These are phyloP conservation scores for Caenorhabditis wallacei DNA, from an alignment of 2,888 invertebrate genomes.

Conservation along the genomic window DNA sequence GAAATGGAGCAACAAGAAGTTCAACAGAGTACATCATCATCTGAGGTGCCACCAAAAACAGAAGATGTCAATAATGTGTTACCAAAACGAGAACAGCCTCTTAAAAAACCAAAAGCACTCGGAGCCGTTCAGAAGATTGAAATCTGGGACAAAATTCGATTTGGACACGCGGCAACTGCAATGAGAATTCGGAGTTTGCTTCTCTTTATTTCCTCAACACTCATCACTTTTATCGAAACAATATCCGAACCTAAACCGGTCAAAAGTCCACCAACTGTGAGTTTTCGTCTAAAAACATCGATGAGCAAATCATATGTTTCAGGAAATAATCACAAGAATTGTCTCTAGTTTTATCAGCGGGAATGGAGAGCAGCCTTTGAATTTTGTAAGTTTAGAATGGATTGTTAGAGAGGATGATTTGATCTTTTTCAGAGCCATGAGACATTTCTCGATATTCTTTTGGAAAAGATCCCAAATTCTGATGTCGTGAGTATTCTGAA, in stretches of 20 bases:
- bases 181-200: slow-evolving; percentile 31
- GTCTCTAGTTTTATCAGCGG: slow-evolving; percentile 27
- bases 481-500: slow-evolving; percentile 32
- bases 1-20: background rate
- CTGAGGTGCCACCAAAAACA: background rate
- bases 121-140: background rate
- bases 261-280: slow-evolving; percentile 18
- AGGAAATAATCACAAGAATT: slow-evolving; percentile 38
- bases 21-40: background rate
- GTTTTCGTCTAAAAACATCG: background rate
- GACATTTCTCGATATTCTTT: slow-evolving; percentile 26
- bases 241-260: slow-evolving; percentile 5
- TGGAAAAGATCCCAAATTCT: slow-evolving; percentile 11
- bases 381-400: slow-evolving; percentile 5
- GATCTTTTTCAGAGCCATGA: slow-evolving; percentile 27
- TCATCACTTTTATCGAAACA: slow-evolving; percentile 25
- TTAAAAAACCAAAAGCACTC: background rate
- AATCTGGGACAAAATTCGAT: slow-evolving; percentile 28
- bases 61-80: background rate
- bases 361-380: slow-evolving; percentile 13
- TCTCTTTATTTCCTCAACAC: slow-evolving; percentile 21
- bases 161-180: slow-evolving; percentile 26
- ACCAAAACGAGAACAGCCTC: background rate
- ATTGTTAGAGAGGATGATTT: background rate
- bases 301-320: slow-evolving; percentile 21